Evolutionary conservation across 2,888 invertebrate species (phyloP).

Genomic region (Sesia bembeciformis): DNA sequence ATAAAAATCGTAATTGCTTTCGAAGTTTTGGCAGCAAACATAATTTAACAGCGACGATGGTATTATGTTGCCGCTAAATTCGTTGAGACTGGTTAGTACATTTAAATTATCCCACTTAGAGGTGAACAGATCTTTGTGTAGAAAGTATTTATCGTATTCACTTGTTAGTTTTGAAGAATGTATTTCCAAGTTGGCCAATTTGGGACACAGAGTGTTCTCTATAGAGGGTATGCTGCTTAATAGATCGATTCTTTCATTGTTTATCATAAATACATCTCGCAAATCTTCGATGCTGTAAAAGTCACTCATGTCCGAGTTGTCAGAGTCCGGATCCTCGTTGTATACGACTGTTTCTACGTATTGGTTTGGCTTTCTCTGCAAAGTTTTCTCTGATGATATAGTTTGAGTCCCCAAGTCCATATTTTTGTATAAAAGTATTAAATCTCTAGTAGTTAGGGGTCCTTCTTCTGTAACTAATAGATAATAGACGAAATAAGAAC

Average conservation of each 20-base stretch:
- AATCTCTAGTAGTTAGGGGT: slow-evolving; percentile 38
- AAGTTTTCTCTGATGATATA: slow-evolving; percentile 27
- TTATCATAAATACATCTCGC: slow-evolving; percentile 31
- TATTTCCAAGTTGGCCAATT: slow-evolving; percentile 40
- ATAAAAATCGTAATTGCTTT: slow-evolving; percentile 55
- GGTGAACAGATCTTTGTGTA: slow-evolving; percentile 39
- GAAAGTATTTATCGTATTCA: slow-evolving; percentile 32
- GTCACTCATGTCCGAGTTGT: slow-evolving; percentile 42
- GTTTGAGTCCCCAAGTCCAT: slow-evolving; percentile 45
- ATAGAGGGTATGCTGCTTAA: slow-evolving; percentile 30
- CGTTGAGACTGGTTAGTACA: not conserved
- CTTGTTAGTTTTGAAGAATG: slow-evolving; percentile 24
- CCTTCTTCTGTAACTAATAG: slow-evolving; percentile 23
- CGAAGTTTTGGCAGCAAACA: slow-evolving; percentile 50
- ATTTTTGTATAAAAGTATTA: slow-evolving; percentile 57
- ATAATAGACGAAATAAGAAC: not conserved
- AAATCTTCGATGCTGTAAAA: slow-evolving; percentile 41
- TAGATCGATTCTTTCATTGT: slow-evolving; percentile 47
- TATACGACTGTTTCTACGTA: slow-evolving; percentile 52
- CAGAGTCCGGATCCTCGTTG: slow-evolving; percentile 45
- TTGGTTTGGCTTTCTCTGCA: slow-evolving; percentile 35
- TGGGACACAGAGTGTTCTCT: slow-evolving; percentile 44
- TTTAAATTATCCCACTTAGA: slow-evolving; percentile 29
- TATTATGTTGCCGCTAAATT: slow-evolving; percentile 14
- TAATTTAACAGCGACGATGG: slow-evolving; percentile 53